Conservation (phyloP, 2,113 vertebrate species). For the Ctenodactylus gundi region DNA sequence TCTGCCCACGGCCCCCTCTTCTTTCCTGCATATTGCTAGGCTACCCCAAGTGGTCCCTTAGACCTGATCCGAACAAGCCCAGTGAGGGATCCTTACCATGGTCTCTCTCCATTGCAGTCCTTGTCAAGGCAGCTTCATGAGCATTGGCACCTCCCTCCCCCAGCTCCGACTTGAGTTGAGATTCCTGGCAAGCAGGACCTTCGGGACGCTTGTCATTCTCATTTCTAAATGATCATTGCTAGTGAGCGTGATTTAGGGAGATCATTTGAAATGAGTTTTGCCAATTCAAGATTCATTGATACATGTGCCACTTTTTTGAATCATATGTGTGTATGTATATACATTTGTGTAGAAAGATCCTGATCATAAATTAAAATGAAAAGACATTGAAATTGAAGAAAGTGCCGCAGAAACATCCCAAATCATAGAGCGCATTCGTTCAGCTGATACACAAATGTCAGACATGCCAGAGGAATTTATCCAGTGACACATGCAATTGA, state of each 20-base stretch:
- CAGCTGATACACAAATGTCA: conserved; percentile 83
- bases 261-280: conserved; percentile 63
- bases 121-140: neutral
- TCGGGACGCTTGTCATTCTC: neutral
- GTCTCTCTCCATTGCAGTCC: no score
- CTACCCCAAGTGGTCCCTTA: neutral
- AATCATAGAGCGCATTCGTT: conserved; percentile 71
- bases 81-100: accelerated
- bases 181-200: neutral
- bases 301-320: conserved; percentile 39
- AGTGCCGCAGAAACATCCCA: conserved; percentile 69
- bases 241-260: conserved; percentile 21
- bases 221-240: conserved; percentile 29
- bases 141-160: neutral
- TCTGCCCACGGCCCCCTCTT: neutral
- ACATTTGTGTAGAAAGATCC: conserved; percentile 59
- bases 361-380: conserved; percentile 72
- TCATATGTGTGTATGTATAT: conserved; percentile 33
- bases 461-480: conserved; percentile 80
- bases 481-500: conserved; percentile 81
- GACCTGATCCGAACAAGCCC: neutral
- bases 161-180: neutral
- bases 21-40: neutral
- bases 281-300: conserved; percentile 59
- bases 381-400: conserved; percentile 62